These are phyloP conservation scores for Tetragnatha versicolor DNA, from an alignment of 1,140 invertebrate genomes.

Conservation along the genomic window DNA sequence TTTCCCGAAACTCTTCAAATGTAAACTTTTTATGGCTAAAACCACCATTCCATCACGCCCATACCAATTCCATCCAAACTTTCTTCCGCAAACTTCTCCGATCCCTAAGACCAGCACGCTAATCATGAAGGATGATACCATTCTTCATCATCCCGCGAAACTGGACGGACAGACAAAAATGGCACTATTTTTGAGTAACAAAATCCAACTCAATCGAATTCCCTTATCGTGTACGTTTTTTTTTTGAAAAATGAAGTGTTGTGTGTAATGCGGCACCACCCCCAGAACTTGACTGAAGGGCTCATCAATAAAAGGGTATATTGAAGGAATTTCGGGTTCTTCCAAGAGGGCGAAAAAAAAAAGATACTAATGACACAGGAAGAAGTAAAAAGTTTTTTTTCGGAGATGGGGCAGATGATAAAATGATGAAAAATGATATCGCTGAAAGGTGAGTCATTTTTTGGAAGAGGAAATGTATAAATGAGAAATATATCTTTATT, in stretches of 20 bases:
- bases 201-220: constrained; percentile 21
- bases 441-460: constrained; percentile 28
- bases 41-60: too few species aligned
- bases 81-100: background rate
- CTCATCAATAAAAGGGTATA: constrained; percentile 37
- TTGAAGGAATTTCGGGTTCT: background rate
- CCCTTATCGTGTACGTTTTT: background rate
- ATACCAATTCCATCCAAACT: background rate
- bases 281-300: background rate
- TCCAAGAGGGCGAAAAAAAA: background rate
- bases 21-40: too few species aligned
- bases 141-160: background rate
- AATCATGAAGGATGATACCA: constrained; percentile 17
- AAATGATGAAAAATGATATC: constrained; percentile 46
- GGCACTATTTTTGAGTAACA: constrained; percentile 21
- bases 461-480: constrained; percentile 2
- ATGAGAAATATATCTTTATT: background rate
- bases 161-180: background rate
- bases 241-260: constrained; percentile 36
- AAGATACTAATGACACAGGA: constrained; percentile 12
- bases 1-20: too few species aligned
- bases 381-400: background rate
- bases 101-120: constrained; percentile 7
- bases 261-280: constrained; percentile 22
- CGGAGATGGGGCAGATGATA: constrained; percentile 24